Base-by-base conservation (phyloP, 2,113 vertebrate genomes). In the Chionis minor region DNA sequence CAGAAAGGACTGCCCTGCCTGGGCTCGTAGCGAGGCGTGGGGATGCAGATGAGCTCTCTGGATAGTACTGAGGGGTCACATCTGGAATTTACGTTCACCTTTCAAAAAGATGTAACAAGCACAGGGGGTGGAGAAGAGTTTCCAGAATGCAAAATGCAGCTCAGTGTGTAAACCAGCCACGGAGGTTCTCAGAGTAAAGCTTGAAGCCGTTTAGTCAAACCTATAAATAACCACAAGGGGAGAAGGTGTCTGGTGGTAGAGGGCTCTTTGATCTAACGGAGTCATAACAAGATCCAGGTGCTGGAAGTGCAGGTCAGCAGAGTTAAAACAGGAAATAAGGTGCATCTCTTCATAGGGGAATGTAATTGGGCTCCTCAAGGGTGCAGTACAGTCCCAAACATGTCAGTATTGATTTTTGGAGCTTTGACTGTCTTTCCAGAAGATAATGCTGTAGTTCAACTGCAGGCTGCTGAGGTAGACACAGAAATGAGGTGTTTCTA, bases 121-220 rank as follows among this genome's bases (percentile, higher is more conserved):
- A 10, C 52, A 81, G 38, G 8, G 42, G 33, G 6, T 55, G 69
- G 21, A 47, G 32, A 62, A 33, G 55, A 89, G 19, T 35, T 91
- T 61, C 44, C 67, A 85, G 56, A 21, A n/a, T 19, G 26, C 66
- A 33, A 51, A 81, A 38, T 8, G 7, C 56, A 21, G 14, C 88
- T 47, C 6, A 3, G 2, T 12, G 26, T 19, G 16, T 0, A 15
- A 51, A 26, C 65, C 42, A 65, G 35, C 14, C 1, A 0, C 3
- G 18, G 45, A 47, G n/a, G 32, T 84, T 59, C 28, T 79, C 38
- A 26, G 40, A 27, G 33, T 5, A 42, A 71, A 88, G 35, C 70
- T 63, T 49, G 51, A 74, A 84, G 52, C 67, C 3, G 3, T 82
- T 94, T 24, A 61, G 38, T 45, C 71, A 55, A 67, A 71, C 26